These are phyloP conservation scores for Leptonema lineaticorne DNA, from an alignment of 1,140 invertebrate genomes.

Conservation along the genomic window DNA sequence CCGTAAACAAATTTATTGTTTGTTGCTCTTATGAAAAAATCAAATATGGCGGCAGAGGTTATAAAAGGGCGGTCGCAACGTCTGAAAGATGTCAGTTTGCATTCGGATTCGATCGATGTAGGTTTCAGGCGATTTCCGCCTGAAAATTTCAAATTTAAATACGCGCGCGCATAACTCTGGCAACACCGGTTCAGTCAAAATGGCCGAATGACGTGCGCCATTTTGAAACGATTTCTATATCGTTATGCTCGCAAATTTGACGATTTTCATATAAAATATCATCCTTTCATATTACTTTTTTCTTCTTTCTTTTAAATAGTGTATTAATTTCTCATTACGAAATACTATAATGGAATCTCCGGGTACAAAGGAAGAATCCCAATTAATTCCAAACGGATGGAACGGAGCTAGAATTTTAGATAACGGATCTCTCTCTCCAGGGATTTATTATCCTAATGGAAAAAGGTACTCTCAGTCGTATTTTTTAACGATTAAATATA, in stretches of 20 bases:
- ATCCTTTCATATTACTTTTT: too few species aligned
- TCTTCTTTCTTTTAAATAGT: too few species aligned
- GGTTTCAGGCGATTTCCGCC: too few species aligned
- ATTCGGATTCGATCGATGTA: background rate
- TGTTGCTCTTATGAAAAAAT: background rate
- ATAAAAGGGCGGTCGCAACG: conserved; percentile 3
- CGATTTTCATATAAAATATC: too few species aligned
- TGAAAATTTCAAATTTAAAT: background rate
- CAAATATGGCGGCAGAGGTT: background rate
- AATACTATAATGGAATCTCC: conserved; percentile 43
- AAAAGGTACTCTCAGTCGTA: too few species aligned
- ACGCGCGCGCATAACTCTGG: background rate
- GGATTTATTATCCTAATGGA: conserved; percentile 52
- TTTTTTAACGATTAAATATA: too few species aligned
- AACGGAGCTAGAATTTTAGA: conserved; percentile 46
- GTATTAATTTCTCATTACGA: too few species aligned
- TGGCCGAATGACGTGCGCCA: background rate
- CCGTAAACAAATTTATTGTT: background rate
- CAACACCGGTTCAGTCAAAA: background rate
- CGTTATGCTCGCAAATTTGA: too few species aligned
- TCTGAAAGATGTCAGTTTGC: conserved; percentile 18
- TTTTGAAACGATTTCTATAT: background rate
- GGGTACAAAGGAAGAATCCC: conserved; percentile 51
- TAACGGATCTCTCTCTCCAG: conserved; percentile 54
- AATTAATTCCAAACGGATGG: conserved; percentile 54